phyloP scores from a whole-genome alignment of 2,888 invertebrate genomes.

The Listrodromus nycthemerus region DNA sequence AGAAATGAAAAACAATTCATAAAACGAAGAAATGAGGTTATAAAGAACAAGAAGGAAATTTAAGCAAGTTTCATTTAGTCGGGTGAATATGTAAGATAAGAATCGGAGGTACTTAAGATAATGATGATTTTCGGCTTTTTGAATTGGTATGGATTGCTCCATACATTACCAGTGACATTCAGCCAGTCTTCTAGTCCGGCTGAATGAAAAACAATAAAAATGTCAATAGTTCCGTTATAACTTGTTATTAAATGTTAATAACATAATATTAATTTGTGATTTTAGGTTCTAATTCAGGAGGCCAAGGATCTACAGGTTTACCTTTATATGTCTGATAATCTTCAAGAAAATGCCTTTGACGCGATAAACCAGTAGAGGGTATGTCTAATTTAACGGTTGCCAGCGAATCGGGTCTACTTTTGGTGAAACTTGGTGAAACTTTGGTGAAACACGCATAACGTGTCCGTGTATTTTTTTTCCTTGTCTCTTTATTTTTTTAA shows the following conservation, averaged over 20 bases:
- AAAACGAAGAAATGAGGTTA: too few relatives aligned
- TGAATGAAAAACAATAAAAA: too few relatives aligned
- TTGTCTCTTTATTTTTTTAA: too few relatives aligned
- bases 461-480: neutral
- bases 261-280: conserved; percentile 6
- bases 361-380: conserved; percentile 14
- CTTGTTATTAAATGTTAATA: too few relatives aligned
- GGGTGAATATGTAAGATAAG: too few relatives aligned
- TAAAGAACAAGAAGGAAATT: too few relatives aligned
- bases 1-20: too few relatives aligned
- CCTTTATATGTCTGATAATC: conserved; percentile 8
- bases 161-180: neutral
- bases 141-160: too few relatives aligned
- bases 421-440: neutral
- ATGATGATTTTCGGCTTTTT: too few relatives aligned
- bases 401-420: conserved; percentile 16
- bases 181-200: neutral
- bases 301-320: conserved; percentile 11
- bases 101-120: too few relatives aligned
- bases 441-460: neutral
- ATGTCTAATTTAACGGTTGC: conserved; percentile 37
- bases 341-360: conserved; percentile 27
- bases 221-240: too few relatives aligned
- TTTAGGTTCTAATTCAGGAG: neutral
- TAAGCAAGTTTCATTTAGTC: too few relatives aligned